Evolutionary conservation across 2,113 vertebrate genomes (phyloP).

Genomic region (Channa maculata): DNA sequence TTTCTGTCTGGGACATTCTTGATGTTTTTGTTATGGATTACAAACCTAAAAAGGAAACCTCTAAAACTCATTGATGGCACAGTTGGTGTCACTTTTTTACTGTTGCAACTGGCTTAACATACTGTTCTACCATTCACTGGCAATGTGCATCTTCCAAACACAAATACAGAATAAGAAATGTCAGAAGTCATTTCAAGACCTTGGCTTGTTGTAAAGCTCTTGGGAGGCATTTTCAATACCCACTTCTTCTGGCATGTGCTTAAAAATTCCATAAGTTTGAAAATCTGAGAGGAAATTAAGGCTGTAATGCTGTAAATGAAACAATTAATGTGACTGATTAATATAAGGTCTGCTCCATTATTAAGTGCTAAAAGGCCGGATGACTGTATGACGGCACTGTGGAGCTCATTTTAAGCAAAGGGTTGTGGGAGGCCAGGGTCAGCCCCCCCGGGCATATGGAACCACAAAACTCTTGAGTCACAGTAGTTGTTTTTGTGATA

Average conservation of each 20-base stretch:
- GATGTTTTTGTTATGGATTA: conserved; percentile 45
- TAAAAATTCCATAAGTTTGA: conserved; percentile 70
- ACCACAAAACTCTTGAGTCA: conserved; percentile 30
- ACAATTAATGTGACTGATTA: conserved; percentile 66
- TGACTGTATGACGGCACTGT: conserved; percentile 19
- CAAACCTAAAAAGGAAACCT: conserved; percentile 49
- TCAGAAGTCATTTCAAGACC: conserved; percentile 73
- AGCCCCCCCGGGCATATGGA: conserved; percentile 46
- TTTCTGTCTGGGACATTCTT: conserved; percentile 58
- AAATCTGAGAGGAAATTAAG: conserved; percentile 50
- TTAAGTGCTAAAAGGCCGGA: conserved; percentile 48
- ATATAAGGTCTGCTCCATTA: conserved; percentile 49
- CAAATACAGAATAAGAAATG: conserved; percentile 62
- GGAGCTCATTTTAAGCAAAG: conserved; percentile 28
- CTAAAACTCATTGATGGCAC: conserved; percentile 35
- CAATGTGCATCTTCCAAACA: conserved; percentile 50
- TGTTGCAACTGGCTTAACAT: conserved; percentile 60
- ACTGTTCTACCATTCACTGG: conserved; percentile 65
- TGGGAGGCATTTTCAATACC: conserved; percentile 52
- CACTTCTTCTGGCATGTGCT: conserved; percentile 61
- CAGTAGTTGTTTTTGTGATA: conserved; percentile 7
- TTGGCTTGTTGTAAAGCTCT: conserved; percentile 66
- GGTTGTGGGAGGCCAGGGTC: conserved; percentile 45
- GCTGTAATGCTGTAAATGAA: conserved; percentile 57
- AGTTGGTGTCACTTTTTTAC: conserved; percentile 39